Evolutionary conservation across 2,888 invertebrate species (phyloP).

Genomic region (Limnephilus rhombicus): DNA sequence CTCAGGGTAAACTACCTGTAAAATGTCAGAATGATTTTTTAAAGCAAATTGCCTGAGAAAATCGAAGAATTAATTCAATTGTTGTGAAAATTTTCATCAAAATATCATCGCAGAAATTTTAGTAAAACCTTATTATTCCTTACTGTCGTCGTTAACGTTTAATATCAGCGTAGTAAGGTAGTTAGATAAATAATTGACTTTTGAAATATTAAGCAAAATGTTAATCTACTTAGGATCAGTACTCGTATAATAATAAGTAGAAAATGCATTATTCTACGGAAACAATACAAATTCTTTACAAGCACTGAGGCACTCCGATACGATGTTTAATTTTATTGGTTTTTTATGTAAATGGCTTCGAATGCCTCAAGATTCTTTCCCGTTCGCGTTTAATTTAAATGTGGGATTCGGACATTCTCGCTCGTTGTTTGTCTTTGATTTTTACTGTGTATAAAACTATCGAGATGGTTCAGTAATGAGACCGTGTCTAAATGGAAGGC

Average conservation of each 20-base stretch:
- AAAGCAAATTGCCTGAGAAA: too few relatives aligned
- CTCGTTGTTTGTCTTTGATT: not conserved
- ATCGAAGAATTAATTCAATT: too few relatives aligned
- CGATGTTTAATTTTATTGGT: not conserved
- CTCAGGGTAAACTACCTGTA: too few relatives aligned
- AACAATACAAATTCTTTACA: slow-evolving; percentile 10
- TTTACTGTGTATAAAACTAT: slow-evolving; percentile 2
- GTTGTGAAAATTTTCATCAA: not conserved
- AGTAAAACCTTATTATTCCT: not conserved
- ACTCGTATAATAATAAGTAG: not conserved
- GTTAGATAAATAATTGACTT: not conserved
- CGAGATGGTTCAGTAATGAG: not conserved
- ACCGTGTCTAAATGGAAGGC: not conserved
- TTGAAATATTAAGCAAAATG: not conserved
- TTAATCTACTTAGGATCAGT: not conserved
- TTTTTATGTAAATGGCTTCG: slow-evolving; percentile 1
- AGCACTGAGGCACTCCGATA: not conserved
- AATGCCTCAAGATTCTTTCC: not conserved
- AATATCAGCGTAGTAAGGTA: not conserved
- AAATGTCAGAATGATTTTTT: too few relatives aligned
- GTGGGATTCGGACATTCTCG: not conserved
- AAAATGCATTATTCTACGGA: not conserved
- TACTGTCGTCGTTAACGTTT: not conserved
- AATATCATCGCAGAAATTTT: not conserved
- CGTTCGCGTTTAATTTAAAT: not conserved